Evolutionary conservation across 2,797 vertebrate species (phyloP), one percentile per base, ranked within the genome.

Genomic region (Thripadectes ignobilis): DNA sequence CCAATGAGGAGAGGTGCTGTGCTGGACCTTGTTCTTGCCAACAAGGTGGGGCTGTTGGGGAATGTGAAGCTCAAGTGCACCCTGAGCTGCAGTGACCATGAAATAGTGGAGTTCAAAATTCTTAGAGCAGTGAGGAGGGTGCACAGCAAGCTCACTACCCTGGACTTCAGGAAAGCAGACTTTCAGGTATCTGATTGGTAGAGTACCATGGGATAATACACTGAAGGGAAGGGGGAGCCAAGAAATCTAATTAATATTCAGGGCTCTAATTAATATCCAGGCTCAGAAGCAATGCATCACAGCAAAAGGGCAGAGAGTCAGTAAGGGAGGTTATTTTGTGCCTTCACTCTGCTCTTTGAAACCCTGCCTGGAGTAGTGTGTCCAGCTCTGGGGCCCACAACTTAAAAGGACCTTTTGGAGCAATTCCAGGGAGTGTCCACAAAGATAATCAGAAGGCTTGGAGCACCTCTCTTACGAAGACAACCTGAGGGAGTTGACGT

Each of bases 1-100:
- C 54, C 48, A 61, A 8, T 0, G 1, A 55, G 9, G 9, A 67
- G 5, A 20, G 34, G 7, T 48, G 30, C 18, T 27, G 4, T 20
- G 8, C 30, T 41, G 30, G 18, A 68, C 32, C 22, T 41, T 27
- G 21, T 23, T 54, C 48, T 27, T 68, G 54, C 22, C 34, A 32
- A 5, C 6, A 72, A 10, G 46, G 39, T 74, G 14, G 17, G 6
- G 8, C 10, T 61, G 26, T 18, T 36, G 59, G 46, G 54, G 14
- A 81, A 34, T 34, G 16, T 46, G n/a, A 52, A 36, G 30, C 5
- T 61, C 30, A 32, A 54, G 34, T 14, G 30, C 17, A 74, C 34
- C 30, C 54, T 74, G 67, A 26, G 18, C 48, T 54, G 12, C 48
- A 27, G 14, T 27, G 38, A 34, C 34, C 14, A 54, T 11, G 14